Conservation (phyloP, 2,797 vertebrate genomes). For the Psittacula echo region DNA sequence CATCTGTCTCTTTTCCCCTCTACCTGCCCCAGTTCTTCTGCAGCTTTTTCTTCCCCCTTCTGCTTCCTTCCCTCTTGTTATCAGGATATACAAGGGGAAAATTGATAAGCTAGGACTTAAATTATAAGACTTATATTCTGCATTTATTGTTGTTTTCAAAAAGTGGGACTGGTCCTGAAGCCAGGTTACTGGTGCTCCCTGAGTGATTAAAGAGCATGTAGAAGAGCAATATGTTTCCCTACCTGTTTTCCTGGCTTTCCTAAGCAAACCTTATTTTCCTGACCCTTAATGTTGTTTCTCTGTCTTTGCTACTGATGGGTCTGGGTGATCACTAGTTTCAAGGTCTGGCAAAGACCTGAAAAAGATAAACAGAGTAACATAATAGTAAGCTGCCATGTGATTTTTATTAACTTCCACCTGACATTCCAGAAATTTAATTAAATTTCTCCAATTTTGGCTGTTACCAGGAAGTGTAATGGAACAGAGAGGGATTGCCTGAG, state of each 20-base stretch:
- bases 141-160: background rate
- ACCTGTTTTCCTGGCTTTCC: background rate
- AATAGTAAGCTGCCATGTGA: background rate
- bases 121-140: background rate
- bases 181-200: background rate
- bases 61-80: background rate
- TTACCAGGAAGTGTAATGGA: rapidly evolving
- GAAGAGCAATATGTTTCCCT: background rate
- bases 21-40: background rate
- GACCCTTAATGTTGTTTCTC: background rate
- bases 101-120: background rate
- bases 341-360: background rate
- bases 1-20: background rate
- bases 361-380: background rate
- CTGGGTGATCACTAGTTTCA: background rate
- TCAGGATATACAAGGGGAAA: background rate
- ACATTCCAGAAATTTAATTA: background rate
- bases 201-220: background rate
- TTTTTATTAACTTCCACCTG: background rate
- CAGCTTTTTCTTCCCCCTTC: background rate
- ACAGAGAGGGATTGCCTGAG: background rate
- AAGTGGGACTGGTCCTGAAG: background rate
- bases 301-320: background rate
- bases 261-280: background rate
- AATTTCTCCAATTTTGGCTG: background rate